These are phyloP conservation scores for Callorhinus ursinus DNA, from an alignment of 2,113 vertebrate genomes.

Conservation along the genomic window DNA sequence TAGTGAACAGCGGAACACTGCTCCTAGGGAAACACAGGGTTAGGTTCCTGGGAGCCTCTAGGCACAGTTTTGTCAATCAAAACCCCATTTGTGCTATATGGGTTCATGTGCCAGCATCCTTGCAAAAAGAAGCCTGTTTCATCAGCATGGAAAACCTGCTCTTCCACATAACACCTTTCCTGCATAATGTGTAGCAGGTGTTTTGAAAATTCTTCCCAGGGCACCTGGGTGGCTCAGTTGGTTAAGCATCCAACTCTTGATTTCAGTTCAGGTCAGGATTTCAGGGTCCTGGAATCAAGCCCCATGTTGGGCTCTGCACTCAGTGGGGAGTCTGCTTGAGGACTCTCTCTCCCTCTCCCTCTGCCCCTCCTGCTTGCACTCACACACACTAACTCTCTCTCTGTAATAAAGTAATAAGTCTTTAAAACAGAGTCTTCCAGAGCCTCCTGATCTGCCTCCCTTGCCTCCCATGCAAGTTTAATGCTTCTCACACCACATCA, in stretches of 20 bases:
- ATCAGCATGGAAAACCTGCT: background rate
- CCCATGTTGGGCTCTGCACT: background rate
- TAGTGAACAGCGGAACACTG: too few relatives aligned
- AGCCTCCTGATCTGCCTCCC: background rate
- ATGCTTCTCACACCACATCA: background rate
- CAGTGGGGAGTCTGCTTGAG: background rate
- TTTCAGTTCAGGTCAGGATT: background rate
- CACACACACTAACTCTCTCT: background rate
- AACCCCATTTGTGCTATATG: background rate
- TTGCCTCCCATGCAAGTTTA: background rate
- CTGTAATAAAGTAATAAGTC: background rate
- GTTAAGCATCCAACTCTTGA: background rate
- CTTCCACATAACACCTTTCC: background rate
- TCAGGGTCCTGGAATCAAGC: background rate
- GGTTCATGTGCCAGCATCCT: background rate
- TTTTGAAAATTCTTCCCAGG: background rate
- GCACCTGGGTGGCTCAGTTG: background rate
- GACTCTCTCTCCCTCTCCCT: background rate
- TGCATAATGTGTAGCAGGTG: background rate
- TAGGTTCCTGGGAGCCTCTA: background rate
- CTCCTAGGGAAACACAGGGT: too few relatives aligned
- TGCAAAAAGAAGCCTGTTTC: background rate
- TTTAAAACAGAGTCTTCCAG: background rate
- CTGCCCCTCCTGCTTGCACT: background rate
- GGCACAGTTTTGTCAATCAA: background rate